Evolutionary conservation across 2,888 invertebrate species (phyloP), one percentile per base, ranked within the genome.

Genomic region (Sycophila texana): DNA sequence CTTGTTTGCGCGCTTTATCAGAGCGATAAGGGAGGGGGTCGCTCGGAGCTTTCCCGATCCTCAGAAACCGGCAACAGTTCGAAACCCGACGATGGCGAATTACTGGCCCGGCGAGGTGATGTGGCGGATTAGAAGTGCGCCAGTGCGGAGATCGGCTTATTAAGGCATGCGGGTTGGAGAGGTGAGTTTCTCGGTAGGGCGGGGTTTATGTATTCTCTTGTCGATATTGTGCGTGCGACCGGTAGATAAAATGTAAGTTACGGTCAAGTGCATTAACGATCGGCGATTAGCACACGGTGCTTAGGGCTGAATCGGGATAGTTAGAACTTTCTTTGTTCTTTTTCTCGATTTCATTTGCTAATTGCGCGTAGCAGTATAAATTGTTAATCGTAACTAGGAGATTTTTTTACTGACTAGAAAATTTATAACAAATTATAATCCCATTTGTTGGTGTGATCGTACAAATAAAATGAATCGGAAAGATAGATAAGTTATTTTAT

Each of bases 141-240:
- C 49, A 7, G 22, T 39, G 51, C 10, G 49, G 16, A 7, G 20
- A 16, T 26, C 26, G 49, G 71, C 30, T 71, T 71, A 65, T 65
- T 73, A 65, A 55, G 39, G 30, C 20, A 65, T 63, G 73, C 63
- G 55, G 53, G 55, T 16, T 5, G 1, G 18, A 10, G 3, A 5
- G 16, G 49, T 20, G 30, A 13, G 18, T 73, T 63, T 73, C 73
- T 65, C 39, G 73, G 65, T 55, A 55, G 55, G 16, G 65, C 55
- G 61, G 61, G 16, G 61, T 53, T 73, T 73, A 73, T 65, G 65
- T 65, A 39, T 26, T 53, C 18, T 16, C 47, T 13, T 20, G 18
- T 53, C n/a, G n/a, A 30, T n/a, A 18, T 16, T n/a, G 4, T n/a
- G n/a, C 39, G 22, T 66, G 47, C 20, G 55, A 16, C 22, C 22